Conservation (phyloP, 2,113 vertebrate genomes). For the Charina bottae region DNA sequence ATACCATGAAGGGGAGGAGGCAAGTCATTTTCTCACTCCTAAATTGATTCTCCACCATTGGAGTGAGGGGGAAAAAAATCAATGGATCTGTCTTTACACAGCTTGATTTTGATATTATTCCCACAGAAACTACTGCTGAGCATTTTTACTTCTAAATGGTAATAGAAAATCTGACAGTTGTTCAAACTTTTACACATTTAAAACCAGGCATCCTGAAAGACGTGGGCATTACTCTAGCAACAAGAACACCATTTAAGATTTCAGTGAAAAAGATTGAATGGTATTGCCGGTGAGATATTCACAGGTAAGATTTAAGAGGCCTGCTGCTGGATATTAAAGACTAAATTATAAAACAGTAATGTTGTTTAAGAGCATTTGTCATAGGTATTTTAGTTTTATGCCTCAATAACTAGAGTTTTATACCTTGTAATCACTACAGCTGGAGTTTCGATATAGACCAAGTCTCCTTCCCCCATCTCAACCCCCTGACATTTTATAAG, state of each 20-base stretch:
- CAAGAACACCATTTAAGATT: neutral
- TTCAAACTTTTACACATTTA: slow-evolving; percentile 57
- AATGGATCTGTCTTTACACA: slow-evolving; percentile 19
- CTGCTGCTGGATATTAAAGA: neutral
- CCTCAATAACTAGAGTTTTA: neutral
- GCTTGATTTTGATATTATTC: slow-evolving; percentile 48
- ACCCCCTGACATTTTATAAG: neutral
- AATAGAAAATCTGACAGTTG: slow-evolving; percentile 64
- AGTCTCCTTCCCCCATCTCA: neutral
- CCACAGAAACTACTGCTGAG: slow-evolving; percentile 60
- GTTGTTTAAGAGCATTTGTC: neutral
- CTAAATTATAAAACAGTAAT: neutral
- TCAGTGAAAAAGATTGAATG: neutral
- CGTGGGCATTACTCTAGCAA: neutral
- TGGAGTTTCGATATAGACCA: neutral
- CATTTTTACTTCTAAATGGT: slow-evolving; percentile 60
- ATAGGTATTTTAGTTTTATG: neutral
- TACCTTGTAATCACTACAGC: neutral
- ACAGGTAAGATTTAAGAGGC: neutral
- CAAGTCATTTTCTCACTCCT: neutral
- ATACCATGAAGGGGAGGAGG: slow-evolving; percentile 9
- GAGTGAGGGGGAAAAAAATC: neutral
- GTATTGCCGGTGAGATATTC: no score
- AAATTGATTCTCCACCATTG: slow-evolving; percentile 18
- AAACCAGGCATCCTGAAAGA: slow-evolving; percentile 47